Base-by-base conservation (phyloP, 2,797 vertebrate species). In the Apogon talboti region DNA sequence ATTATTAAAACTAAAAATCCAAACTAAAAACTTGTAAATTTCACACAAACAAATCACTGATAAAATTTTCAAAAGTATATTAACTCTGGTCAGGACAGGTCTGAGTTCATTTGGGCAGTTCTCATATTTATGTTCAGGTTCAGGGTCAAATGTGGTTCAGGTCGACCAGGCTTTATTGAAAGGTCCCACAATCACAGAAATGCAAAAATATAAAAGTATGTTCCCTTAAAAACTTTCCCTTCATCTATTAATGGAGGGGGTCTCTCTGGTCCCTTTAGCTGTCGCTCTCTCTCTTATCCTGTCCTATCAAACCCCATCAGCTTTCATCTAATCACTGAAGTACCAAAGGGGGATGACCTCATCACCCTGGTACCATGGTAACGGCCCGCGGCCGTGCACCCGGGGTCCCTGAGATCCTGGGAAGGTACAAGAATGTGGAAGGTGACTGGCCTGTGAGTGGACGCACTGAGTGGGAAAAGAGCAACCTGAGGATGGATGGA, bases 361-460 rank as follows among this genome's bases (percentile, higher is more conserved):
- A 73, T 79, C 80, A 85, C 81, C 86, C 45, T 46, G 19, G 48
- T 43, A 11, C 82, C 78, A 78, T 86, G 76, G 89, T 47, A 80
- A 85, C 77, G 52, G 79, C 87, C 88, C 68, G 63, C 58, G 77
- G 85, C 76, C 66, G 11, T 87, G 79, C 74, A 84, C 86, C 81
- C 76, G 51, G 57, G 81, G 72, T 83, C 81, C 76, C 42, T 0
- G 33, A 63, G 86, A 88, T 84, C 86, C 79, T 89, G 87, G 85
- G 87, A 90, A 91, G 85, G 66, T 81, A 84, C 60, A 87, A 81
- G 86, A 89, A 87, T 89, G 85, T 69, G 76, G 35, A 52, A 40
- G 62, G 51, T 45, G 85, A 86, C 79, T 82, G 76, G 81, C 59
- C 72, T 55, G 43, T 16, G 53, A 68, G 76, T 52, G 24, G 62